These are phyloP conservation scores for Netelia virgata DNA, from an alignment of 2,888 invertebrate species.

Conservation along the genomic window DNA sequence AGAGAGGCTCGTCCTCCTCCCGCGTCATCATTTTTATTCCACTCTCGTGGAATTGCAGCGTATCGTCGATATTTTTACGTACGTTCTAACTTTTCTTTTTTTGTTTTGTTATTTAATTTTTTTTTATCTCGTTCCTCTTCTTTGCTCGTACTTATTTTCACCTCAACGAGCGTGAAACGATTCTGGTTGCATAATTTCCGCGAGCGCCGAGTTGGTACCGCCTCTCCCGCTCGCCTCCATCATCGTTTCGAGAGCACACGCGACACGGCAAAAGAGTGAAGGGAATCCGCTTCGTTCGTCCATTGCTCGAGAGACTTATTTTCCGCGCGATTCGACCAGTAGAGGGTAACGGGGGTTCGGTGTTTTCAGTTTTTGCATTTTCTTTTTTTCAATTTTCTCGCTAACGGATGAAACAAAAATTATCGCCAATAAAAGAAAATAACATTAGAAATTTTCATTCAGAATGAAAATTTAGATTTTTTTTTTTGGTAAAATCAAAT, in stretches of 20 bases:
- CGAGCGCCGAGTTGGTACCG: neutral
- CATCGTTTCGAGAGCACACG: neutral
- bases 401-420: neutral
- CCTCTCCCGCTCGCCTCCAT: neutral
- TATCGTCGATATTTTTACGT: neutral
- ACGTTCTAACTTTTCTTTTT: neutral
- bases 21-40: slow-evolving; percentile 9
- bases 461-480: neutral
- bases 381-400: neutral
- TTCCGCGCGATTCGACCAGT: neutral
- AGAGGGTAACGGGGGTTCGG: too few relatives aligned
- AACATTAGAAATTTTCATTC: neutral
- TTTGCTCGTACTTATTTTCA: slow-evolving; percentile 53
- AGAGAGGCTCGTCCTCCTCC: slow-evolving; percentile 21
- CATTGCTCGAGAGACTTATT: slow-evolving; percentile 3
- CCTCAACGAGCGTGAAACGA: slow-evolving; percentile 53
- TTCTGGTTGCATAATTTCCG: slow-evolving; percentile 60
- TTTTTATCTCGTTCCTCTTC: slow-evolving; percentile 10
- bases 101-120: slow-evolving; percentile 1
- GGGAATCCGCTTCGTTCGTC: slow-evolving; percentile 22
- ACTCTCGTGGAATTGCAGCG: neutral
- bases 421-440: neutral
- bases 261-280: slow-evolving; percentile 29
- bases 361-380: too few relatives aligned
- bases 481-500: too few relatives aligned